Base-by-base conservation (phyloP, 1,140 invertebrate genomes). In the Ctenoplectra terminalis region DNA sequence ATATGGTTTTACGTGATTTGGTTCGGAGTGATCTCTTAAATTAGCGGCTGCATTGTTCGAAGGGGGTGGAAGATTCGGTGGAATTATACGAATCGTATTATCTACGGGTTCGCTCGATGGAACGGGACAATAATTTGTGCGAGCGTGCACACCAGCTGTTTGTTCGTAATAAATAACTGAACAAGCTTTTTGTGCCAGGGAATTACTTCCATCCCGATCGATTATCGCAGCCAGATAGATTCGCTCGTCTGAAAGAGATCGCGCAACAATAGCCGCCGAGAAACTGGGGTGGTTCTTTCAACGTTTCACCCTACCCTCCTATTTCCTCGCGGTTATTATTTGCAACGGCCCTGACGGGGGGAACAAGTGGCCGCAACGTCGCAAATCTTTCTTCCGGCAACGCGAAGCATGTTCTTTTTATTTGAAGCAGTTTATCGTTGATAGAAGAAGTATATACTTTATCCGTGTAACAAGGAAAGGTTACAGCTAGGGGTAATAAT, bases 201-300 rank as follows among this genome's bases (percentile, higher is more conserved):
- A 78, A 82, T 78, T 70, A 82, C 80, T 82, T 67, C 37, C 80
- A 60, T 78, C 74, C 74, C 64, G 66, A 82, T 82, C 80, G 80
- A 82, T 70, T 78, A 82, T 82, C 80, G 64, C 66, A 64, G 40
- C 15, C 56, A 61, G 80, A 78, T 78, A 78, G 80, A 82, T 82
- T 81, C 67, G 50, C 64, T 40, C 61, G 66, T 69, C 69, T 78
- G 80, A 78, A 82, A 82, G 80, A 76, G 56, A 52, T 23, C 26
- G 69, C 20, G 61, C 74, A 69, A 82, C 80, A 82, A 82, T 82
- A 61, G 74, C 50, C 61, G 29, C 17, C 26, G 73, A 48, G 64
- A 50, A 60, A 43, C 43, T 40, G 63, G 75, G 75, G 69, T 40
- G 34, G 58, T 73, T 73, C 77, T 73, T 72, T 72, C 77, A 71